These are phyloP conservation scores for Bathynomus jamesi DNA, from an alignment of 1,140 invertebrate genomes.

Conservation along the genomic window DNA sequence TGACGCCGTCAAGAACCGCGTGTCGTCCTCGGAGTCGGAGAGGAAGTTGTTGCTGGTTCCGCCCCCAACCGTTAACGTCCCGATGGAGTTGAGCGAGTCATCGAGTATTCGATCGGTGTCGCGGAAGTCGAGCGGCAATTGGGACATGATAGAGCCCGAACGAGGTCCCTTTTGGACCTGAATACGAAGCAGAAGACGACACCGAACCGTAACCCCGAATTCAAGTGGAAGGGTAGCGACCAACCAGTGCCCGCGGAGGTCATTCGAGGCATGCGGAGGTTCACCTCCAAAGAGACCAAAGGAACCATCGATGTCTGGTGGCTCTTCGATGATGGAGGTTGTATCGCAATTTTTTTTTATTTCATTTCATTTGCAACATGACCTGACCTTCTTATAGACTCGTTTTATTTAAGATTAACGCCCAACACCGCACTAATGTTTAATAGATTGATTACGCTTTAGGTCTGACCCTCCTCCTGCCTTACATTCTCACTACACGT, in stretches of 20 bases:
- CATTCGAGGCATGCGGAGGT: neutral
- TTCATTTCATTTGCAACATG: neutral
- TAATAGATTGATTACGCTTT: no score
- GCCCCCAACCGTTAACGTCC: neutral
- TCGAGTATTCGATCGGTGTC: neutral
- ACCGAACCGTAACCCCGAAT: neutral
- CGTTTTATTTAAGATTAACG: neutral
- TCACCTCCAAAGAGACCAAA: conserved; percentile 34
- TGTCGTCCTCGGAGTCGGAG: neutral
- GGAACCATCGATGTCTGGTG: conserved; percentile 92
- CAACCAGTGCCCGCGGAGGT: neutral
- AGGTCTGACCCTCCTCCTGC: conserved; percentile 54
- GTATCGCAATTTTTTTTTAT: neutral
- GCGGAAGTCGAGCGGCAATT: neutral
- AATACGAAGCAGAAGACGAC: neutral
- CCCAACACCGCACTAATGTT: no score
- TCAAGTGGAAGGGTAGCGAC: neutral
- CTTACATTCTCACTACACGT: conserved; percentile 55
- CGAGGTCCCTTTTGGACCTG: neutral
- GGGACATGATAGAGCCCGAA: neutral
- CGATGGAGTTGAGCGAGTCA: neutral
- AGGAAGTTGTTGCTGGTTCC: neutral
- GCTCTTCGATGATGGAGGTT: conserved; percentile 92
- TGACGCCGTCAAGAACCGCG: no score
- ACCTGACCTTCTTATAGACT: neutral